Base-by-base conservation (phyloP, 30 jellyfish, hydroid and myxozoan genomes). In the Cassiopea xamachana region DNA sequence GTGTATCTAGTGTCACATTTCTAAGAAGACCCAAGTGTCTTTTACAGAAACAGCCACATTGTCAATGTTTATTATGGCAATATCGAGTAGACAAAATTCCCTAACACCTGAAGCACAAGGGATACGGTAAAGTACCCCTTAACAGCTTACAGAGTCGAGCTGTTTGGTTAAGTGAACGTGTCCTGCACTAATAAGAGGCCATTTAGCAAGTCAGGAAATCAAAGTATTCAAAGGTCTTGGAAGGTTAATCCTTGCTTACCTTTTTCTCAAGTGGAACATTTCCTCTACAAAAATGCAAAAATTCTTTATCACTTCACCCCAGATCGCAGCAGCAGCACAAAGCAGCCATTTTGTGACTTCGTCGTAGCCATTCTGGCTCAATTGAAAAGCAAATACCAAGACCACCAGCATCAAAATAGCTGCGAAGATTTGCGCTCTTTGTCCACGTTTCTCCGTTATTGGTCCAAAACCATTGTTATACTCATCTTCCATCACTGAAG, bases 381-480 rank as follows among this genome's bases (percentile, higher is more conserved):
- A 1, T 1, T 2, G 4, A 15, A 2, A 27, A 27, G 72, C 71
- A 2, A 46, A 1, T 75, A 70, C 27, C 8, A 18, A 7, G n/a
- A 45, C 51, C 17, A 68, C 79, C 19, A 71, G 79, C 60, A 69
- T 43, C 75, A 70, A 59, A 39, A 48, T 4, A 48, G 15, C 48
- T 5, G 87, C 89, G 18, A 60, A 49, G 18, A 46, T 3, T 19
- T 50, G 71, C 49, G 88, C 69, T 61, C 89, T 80, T 13, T 84
- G 48, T n/a, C 93, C 85, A 14, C 97, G 85, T 62, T 88, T 70
- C 73, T 83, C 87, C n/a, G 90, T 49, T 19, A 93, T 79, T 27
- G 97, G 95, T 62, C 95, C 97, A 84, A 93, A 89, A 70, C 98
- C 97, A 68, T 93, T 93, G 81, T 89, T 88, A 45, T 60, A 60